Percentiles rank a stretch among this genome's conserved stretches.
These are phyloP conservation scores for Peribatodes rhomboidaria DNA, from an alignment of 2,888 invertebrate species.

Conservation along the genomic window DNA sequence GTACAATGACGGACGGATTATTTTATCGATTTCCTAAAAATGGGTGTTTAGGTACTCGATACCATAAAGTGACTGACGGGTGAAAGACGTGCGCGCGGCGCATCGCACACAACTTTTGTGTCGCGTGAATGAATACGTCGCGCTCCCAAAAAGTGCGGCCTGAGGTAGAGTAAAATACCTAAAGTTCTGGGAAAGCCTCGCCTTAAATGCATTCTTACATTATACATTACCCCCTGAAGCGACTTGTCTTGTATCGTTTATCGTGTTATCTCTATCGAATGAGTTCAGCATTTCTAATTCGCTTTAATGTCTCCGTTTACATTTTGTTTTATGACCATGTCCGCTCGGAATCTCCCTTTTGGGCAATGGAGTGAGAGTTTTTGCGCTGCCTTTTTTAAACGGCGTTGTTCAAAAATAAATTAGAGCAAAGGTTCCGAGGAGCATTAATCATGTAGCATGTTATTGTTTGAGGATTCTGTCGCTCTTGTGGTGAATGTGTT, in stretches of 20 bases:
- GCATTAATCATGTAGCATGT: conserved; percentile 77
- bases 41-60: too few relatives aligned
- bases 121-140: too few relatives aligned
- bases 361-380: conserved; percentile 58
- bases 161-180: too few relatives aligned
- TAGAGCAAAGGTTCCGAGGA: conserved; percentile 63
- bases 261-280: conserved; percentile 75
- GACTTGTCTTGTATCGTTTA: conserved; percentile 74
- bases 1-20: too few relatives aligned
- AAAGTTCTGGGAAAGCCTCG: too few relatives aligned
- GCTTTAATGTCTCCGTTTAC: conserved; percentile 59
- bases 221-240: conserved; percentile 80
- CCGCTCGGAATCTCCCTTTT: conserved; percentile 50
- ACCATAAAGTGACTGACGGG: too few relatives aligned
- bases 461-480: conserved; percentile 56
- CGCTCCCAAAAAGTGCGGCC: too few relatives aligned
- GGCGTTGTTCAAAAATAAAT: conserved; percentile 68
- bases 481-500: conserved; percentile 41
- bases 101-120: too few relatives aligned
- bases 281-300: conserved; percentile 71
- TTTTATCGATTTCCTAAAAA: too few relatives aligned
- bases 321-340: conserved; percentile 48
- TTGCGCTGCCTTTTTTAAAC: conserved; percentile 58
- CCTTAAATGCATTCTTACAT: conserved; percentile 73
- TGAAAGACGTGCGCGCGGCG: too few relatives aligned